phyloP scores from a whole-genome alignment of 2,113 vertebrate species.

The Carassius auratus region DNA sequence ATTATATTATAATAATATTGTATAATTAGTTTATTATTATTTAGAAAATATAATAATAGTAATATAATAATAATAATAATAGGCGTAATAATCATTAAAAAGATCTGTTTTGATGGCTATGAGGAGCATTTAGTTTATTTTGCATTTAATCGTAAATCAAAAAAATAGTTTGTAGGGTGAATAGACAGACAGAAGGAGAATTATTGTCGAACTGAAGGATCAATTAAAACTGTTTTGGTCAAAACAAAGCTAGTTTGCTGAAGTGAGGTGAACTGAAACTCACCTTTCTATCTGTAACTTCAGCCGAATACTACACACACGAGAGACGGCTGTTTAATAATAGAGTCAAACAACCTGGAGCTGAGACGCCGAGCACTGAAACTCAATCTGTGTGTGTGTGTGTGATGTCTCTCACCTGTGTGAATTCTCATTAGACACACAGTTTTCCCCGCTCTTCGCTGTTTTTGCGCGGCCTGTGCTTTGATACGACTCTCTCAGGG shows the following conservation, averaged over 20 bases:
- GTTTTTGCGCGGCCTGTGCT: constrained; percentile 58
- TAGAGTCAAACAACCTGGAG: constrained; percentile 66
- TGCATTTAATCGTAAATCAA: too few relatives aligned
- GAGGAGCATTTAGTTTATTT: too few relatives aligned
- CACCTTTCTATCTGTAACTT: neutral
- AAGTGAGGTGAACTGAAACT: neutral
- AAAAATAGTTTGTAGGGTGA: neutral
- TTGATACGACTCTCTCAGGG: constrained; percentile 63
- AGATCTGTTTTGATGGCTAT: too few relatives aligned
- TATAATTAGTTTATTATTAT: too few relatives aligned
- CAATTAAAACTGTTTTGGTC: neutral
- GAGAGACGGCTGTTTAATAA: constrained; percentile 69
- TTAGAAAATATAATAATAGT: too few relatives aligned
- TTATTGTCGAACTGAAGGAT: neutral
- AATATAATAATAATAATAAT: too few relatives aligned
- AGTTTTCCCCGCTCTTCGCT: neutral
- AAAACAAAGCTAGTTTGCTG: neutral
- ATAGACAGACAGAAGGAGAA: neutral
- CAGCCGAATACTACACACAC: constrained; percentile 26
- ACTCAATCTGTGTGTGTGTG: constrained; percentile 63
- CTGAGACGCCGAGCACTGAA: constrained; percentile 72
- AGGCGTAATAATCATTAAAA: too few relatives aligned
- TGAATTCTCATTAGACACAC: constrained; percentile 14
- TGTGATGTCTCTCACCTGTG: constrained; percentile 73
- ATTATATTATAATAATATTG: too few relatives aligned